Evolutionary conservation across 2,113 vertebrate species (phyloP), one percentile per base, ranked within the genome.

Genomic region (Mus pahari): DNA sequence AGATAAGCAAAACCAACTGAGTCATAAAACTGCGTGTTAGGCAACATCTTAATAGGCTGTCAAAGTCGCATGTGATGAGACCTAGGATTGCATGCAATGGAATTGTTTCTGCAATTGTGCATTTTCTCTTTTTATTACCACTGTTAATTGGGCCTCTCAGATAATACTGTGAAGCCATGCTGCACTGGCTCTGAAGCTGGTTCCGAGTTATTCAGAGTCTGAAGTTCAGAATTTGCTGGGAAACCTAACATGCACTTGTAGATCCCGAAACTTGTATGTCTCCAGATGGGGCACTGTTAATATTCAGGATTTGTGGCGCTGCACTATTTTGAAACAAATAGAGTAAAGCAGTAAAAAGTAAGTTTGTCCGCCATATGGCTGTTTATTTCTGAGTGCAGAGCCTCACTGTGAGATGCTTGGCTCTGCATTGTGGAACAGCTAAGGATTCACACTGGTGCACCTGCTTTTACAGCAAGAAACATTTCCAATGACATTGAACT

Each of bases 361-460:
- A 98, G 97, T 98, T 98, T 97, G 93, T 98, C 98, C 97, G 97
- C 98, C 98, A 98, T 98, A 98, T 98, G 98, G 98, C 96, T 98
- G 97, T 97, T 98, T 98, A 98, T 98, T 98, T 98, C 98, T 98
- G 91, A 95, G 90, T 94, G 96, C 94, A 79, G 95, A 97, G 82
- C 89, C 98, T 97, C 93, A 93, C 97, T 96, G 97, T 98, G 98
- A 97, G 98, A 97, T 98, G 94, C 94, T 96, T 94, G 95, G 95
- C n/a, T 97, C 68, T 97, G 97, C 97, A 97, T 94, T 96, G 95
- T 97, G 97, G 96, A 96, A 97, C 91, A 96, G 91, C 42, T 92
- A 55, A 70, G n/a, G 20, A 2, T 42, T 92, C 92, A 81, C 94
- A 48, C 92, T 39, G 28, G 97, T 91, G 89, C 95, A 95, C 98